These are phyloP conservation scores for Cyrtodaria siliqua DNA, from an alignment of 2,888 invertebrate species.

Conservation along the genomic window DNA sequence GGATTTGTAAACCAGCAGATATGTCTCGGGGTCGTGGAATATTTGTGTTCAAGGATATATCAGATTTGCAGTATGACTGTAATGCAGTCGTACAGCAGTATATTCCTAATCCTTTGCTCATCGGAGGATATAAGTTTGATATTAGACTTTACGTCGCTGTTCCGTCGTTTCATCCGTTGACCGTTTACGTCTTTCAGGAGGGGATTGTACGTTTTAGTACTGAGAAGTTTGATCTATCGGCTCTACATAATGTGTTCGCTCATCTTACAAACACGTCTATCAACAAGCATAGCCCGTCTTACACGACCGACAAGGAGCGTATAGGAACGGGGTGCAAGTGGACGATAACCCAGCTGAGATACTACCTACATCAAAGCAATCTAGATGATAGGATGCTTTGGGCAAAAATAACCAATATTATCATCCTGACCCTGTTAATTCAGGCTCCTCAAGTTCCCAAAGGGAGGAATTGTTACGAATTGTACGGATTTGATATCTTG, in stretches of 20 bases:
- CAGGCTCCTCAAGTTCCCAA: conserved; percentile 87
- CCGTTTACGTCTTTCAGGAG: conserved; percentile 82
- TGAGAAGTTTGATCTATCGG: conserved; percentile 90
- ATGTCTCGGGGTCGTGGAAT: conserved; percentile 95
- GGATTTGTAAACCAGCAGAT: conserved; percentile 96
- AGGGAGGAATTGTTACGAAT: conserved; percentile 90
- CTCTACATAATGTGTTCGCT: conserved; percentile 80
- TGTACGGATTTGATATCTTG: conserved; percentile 85
- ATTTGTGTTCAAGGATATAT: conserved; percentile 90
- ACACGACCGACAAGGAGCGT: conserved; percentile 93
- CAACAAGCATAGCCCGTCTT: conserved; percentile 88
- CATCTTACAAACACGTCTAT: conserved; percentile 85
- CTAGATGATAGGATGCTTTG: conserved; percentile 93
- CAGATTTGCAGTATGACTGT: conserved; percentile 89
- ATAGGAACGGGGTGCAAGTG: conserved; percentile 95
- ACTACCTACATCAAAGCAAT: conserved; percentile 90
- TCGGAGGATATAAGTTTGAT: conserved; percentile 85
- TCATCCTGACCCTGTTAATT: conserved; percentile 92
- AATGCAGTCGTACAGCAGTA: conserved; percentile 92
- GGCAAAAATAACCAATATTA: conserved; percentile 91
- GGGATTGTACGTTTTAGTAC: conserved; percentile 90
- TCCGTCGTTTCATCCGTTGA: conserved; percentile 82
- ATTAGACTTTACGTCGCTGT: conserved; percentile 83
- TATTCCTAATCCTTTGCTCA: conserved; percentile 82
- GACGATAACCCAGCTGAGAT: conserved; percentile 92